These are phyloP conservation scores for Asarcornis scutulata DNA, from an alignment of 2,113 vertebrate species.

Conservation along the genomic window DNA sequence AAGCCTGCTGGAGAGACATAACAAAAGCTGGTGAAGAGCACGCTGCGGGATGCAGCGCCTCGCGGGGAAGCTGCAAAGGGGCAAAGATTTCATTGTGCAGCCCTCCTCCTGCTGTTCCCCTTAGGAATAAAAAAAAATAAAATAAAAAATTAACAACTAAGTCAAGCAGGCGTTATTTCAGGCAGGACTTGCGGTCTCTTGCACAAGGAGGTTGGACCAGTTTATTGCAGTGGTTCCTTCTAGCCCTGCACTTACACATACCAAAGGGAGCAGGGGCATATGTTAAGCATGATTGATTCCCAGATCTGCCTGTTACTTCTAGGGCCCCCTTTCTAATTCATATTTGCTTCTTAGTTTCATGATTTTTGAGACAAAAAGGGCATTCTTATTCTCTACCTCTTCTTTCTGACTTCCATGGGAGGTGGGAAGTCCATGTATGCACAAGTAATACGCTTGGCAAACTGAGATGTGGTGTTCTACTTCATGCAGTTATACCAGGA, in stretches of 20 bases:
- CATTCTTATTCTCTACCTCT: not conserved
- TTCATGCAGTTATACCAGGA: not conserved
- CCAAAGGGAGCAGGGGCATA: not conserved
- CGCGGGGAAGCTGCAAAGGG: not conserved
- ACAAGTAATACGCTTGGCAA: not conserved
- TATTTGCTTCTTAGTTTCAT: not conserved
- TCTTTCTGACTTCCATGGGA: not conserved
- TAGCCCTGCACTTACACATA: not conserved
- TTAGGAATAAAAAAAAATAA: not conserved
- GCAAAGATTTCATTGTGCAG: not conserved
- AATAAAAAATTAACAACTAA: not conserved
- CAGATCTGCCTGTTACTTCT: not conserved
- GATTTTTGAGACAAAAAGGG: not conserved
- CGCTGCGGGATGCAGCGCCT: not conserved
- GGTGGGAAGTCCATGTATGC: not conserved
- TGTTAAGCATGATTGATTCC: not conserved
- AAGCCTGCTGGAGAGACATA: not conserved
- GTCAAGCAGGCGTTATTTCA: slow-evolving; percentile 23
- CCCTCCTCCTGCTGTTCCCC: not conserved
- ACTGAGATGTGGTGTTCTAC: not conserved
- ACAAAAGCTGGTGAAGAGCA: not conserved
- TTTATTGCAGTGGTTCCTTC: slow-evolving; percentile 38
- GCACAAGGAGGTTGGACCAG: not conserved
- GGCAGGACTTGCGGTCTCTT: not conserved
- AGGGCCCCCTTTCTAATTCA: not conserved